Evolutionary conservation across 2,797 vertebrate genomes (phyloP).

Genomic region (Choloepus didactylus): DNA sequence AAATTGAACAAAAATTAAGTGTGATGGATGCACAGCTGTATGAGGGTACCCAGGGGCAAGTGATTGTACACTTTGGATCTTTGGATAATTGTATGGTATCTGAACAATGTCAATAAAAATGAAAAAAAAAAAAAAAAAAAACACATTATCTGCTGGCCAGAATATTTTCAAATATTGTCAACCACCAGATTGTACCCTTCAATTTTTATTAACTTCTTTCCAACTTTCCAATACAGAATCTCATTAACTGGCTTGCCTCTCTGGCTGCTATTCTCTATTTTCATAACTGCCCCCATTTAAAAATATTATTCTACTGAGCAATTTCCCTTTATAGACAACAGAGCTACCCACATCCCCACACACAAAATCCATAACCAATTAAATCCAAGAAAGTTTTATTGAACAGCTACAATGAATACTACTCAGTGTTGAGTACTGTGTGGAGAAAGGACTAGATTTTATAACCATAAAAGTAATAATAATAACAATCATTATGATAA

Average conservation of each 20-base stretch:
- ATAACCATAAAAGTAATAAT: neutral
- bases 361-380: neutral
- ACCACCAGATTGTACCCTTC: neutral
- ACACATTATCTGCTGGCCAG: neutral
- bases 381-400: neutral
- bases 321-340: neutral
- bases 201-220: neutral
- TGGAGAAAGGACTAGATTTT: neutral
- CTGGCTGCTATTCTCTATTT: neutral
- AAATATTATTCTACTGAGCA: neutral
- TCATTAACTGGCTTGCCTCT: constrained; percentile 2
- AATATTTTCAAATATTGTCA: neutral
- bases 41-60: no score
- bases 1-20: no score
- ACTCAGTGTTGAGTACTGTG: neutral
- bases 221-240: constrained; percentile 51
- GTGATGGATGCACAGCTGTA: no score
- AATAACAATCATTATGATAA: neutral
- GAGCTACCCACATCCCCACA: neutral
- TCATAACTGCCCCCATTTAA: neutral
- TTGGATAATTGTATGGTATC: no score
- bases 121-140: neutral
- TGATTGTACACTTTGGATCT: no score
- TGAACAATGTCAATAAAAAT: no score
- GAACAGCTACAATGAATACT: neutral